Evolutionary conservation across 92 coral and sea anemone species (phyloP), one percentile per base, ranked within the genome.

Genomic region (Parazoanthus darwini): DNA sequence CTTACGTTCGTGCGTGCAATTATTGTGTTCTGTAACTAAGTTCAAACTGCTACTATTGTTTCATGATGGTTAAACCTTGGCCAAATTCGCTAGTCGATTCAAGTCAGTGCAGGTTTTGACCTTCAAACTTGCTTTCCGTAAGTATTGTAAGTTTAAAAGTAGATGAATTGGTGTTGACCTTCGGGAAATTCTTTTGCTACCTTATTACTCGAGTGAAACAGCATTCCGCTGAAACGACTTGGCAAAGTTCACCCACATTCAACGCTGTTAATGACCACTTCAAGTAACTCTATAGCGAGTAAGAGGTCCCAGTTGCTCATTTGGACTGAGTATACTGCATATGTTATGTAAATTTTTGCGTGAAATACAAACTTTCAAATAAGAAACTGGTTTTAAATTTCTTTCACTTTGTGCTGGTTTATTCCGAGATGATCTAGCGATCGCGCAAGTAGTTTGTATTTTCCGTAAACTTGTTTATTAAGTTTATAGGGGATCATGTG

Each of bases 221-320:
- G 54, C 54, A 72, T 33, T 72, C 16, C 11, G 39, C 77, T 72
- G 43, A 38, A 37, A 38, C 54, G 43, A 76, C 26, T 23, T 39
- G 46, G 80, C 80, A 39, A 38, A 76, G 80, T 5, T 76, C 46
- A n/a, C 51, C 80, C 54, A 20, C 80, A 4, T 20, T 76, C 80
- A 76, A 39, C 25, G 5, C 46, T 39, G 7, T 74, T 8, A 14
- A 15, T 75, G 79, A 8, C 2, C 42, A 72, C 3, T 72, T 26
- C 15, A 72, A 72, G 39, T 33, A 23, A 6, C 7, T 18, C 5
- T 0, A 22, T 8, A 48, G 39, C 6, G 44, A 11, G n/a, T 6
- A 23, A 18, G 44, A 33, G 9, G 3, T 22, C 20, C 44, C 8
- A 74, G 46, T 29, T 74, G 78, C 46, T 74, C 46, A 36, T 74